phyloP scores from a whole-genome alignment of 2,888 invertebrate genomes.

The Mimumesa dahlbomi region DNA sequence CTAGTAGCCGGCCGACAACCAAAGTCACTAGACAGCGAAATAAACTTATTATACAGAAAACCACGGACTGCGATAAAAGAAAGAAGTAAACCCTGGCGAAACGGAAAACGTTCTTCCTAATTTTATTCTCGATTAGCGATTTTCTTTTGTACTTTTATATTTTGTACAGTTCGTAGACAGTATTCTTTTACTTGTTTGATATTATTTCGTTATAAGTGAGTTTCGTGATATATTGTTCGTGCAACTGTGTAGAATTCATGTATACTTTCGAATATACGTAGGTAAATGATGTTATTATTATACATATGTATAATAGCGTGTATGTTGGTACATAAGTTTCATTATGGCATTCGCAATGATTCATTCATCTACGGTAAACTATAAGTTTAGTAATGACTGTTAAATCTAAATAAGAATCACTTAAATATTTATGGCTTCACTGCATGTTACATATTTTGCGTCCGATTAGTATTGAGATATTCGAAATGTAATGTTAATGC shows the following conservation, averaged over 20 bases:
- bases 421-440: no score
- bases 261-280: background rate
- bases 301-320: background rate
- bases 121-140: background rate
- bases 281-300: background rate
- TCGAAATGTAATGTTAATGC: no score
- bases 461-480: no score
- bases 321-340: background rate
- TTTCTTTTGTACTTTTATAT: conserved; percentile 10
- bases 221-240: background rate
- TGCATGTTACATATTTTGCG: no score
- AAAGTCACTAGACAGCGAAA: conserved; percentile 92
- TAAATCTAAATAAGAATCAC: no score
- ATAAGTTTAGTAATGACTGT: no score
- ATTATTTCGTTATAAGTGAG: background rate
- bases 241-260: background rate
- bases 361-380: no score
- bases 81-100: conserved; percentile 53
- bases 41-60: conserved; percentile 90
- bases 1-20: conserved; percentile 85
- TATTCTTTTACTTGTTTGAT: background rate
- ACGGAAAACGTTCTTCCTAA: background rate
- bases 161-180: conserved; percentile 20
- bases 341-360: background rate
- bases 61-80: conserved; percentile 75